Base-by-base conservation (phyloP, 2,888 invertebrate genomes). In the Alsophila aescularia region DNA sequence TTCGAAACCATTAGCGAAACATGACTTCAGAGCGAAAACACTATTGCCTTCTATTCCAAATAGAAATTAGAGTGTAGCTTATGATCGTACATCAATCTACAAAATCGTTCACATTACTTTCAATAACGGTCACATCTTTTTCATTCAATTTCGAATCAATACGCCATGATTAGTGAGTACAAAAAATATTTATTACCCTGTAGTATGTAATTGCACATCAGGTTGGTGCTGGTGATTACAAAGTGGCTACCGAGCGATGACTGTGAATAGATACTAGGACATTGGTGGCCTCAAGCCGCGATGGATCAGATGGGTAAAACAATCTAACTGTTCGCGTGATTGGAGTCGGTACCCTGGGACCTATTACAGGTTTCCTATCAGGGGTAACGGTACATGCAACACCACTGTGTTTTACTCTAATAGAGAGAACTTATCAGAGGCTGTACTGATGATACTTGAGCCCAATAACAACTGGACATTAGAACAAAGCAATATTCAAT, bases 321-420 rank as follows among this genome's bases (percentile, higher is more conserved):
- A 73, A 73, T 72, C 70, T 86, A 87, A 87, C 87, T 83, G 88
- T 86, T 75, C 62, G 58, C 54, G 48, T 69, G 74, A 81, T 83
- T 81, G 75, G 75, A 73, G 70, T 69, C 62, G 65, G 69, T 69
- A 76, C 73, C 79, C 79, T 79, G 71, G 73, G 73, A 79, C 76
- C 79, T 77, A 42, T 42, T 56, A 83, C 84, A 82, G 83, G 72
- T 77, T 75, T 74, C 75, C 85, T 82, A 87, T 87, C 84, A 86
- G 73, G 72, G 60, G 39, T 85, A 87, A 87, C 88, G 87, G 88
- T 80, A 65, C 61, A 70, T 72, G 66, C 64, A 77, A 76, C 80
- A 81, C 77, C 70, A 78, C 71, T 36, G 54, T 58, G 73, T 78
- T 78, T 74, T 72, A 68, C 72, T 75, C 67, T 69, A 73, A 75